Evolutionary conservation across 2,888 invertebrate species (phyloP), one percentile per base, ranked within the genome.

Genomic region (Mythimna vitellina): DNA sequence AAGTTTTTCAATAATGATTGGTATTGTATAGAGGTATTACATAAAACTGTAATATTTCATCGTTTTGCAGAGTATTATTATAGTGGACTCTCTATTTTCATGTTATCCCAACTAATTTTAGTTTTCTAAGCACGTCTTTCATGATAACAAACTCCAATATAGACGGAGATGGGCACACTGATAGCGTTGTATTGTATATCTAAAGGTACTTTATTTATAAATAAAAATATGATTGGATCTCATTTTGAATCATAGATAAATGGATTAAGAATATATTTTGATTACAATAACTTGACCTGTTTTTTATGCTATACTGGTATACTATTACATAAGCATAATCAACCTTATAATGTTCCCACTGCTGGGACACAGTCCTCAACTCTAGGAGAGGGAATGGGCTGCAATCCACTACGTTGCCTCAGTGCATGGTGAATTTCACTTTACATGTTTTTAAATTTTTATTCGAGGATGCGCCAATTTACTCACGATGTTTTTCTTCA

Each of bases 121-220:
- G 87, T 87, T 88, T 89, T 86, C 89, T 80, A 87, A 88, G 89
- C 90, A 90, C 90, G 90, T 90, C 75, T 75, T 73, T 86, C 82
- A 83, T 61, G 76, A 74, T 74, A 74, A 74, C 74, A 67, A 75
- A 67, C 61, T 67, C 76, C 74, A 75, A 74, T 62, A 74, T 56
- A 76, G 62, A 56, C 54, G 49, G 49, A 75, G 74, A 74, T 75
- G 61, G 74, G 74, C 49, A 22, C 67, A 81, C 49, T 80, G 76
- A 84, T 79, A 86, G 85, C 76, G 68, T 73, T 66, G 65, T 65
- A 25, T 38, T 42, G 22, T 57, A 53, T 22, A 20, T 46, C 46
- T 17, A 46, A 46, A 46, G 46, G 10, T 56, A 61, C 17, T 8
- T 64, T 63, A 46, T 75, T 61, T 73, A 70, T 58, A 74, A 72